Base-by-base conservation (phyloP, 2,888 invertebrate species). In the Drosophila borealis region DNA sequence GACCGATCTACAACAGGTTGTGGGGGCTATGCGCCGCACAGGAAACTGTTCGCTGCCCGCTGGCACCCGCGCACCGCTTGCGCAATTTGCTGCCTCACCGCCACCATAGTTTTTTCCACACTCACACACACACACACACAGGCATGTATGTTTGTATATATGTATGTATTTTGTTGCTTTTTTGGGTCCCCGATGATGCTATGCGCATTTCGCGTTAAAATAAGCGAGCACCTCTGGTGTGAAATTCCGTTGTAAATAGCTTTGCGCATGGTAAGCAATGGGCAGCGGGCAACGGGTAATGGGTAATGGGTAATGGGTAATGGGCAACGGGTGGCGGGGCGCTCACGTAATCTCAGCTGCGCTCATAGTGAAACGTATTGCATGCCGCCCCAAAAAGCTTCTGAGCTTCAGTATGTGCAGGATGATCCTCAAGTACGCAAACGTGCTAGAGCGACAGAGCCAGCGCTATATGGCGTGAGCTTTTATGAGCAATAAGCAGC, bases 221-320 rank as follows among this genome's bases (percentile, higher is more conserved):
- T 68, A 73, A 78, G 63, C 78, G 49, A 73, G 65, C 78, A 78
- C 77, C 78, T 78, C 44, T 81, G 81, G 78, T 78, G 78, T 81
- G 78, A 78, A 78, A 78, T 78, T 78, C 78, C 78, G 78, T 70
- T 81, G 81, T 80, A 78, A 78, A 78, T 78, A 78, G 74, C 65
- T 68, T 41, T 59, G 60, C 29, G 62, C 62, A 62, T 59, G 54
- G 54, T 33, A 45, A 37, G 44, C 29, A 36, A 17, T 3, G 46
- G 14, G n/a, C 41, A 59, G 3, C 0, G 13, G 34, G 2, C 4
- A n/a, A 8, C 8, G 10, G 9, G 33, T 13, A 14, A 44, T 5
- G 25, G 44, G 36, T 25, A 25, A 44, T 5, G 25, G 44, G 36
- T 25, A 25, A 25, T 2, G 25, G 6, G 25, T 8, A 25, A 8